Evolutionary conservation across 2,797 vertebrate genomes (phyloP).

Genomic region (Diglossa cyanea): DNA sequence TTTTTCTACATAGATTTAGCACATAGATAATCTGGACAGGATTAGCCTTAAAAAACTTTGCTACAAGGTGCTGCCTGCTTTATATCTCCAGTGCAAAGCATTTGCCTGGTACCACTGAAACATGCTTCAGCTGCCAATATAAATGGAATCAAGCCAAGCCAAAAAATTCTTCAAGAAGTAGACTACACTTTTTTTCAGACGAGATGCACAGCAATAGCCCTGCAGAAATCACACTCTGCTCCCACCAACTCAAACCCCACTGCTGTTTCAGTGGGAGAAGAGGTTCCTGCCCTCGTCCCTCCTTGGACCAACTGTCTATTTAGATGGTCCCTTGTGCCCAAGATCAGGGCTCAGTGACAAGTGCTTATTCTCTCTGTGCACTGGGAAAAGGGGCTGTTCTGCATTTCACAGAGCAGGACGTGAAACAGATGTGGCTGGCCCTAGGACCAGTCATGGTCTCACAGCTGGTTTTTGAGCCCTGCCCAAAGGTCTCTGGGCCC

Average conservation of each 20-base stretch:
- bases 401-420: neutral
- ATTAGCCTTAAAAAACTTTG: neutral
- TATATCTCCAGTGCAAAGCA: neutral
- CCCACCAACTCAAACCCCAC: neutral
- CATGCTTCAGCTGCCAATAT: neutral
- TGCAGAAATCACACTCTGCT: neutral
- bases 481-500: neutral
- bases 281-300: neutral
- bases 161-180: neutral
- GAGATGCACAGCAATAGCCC: neutral
- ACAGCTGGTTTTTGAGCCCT: neutral
- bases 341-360: neutral
- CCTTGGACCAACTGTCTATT: neutral
- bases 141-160: neutral
- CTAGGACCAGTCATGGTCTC: rapidly evolving
- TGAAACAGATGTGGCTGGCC: neutral
- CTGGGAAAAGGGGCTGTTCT: neutral
- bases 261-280: neutral
- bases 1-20: neutral
- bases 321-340: neutral
- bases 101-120: neutral
- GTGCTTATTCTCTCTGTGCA: neutral
- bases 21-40: neutral
- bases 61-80: neutral
- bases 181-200: neutral